phyloP scores from a whole-genome alignment of 1,140 invertebrate genomes.

The Tetragnatha versicolor region DNA sequence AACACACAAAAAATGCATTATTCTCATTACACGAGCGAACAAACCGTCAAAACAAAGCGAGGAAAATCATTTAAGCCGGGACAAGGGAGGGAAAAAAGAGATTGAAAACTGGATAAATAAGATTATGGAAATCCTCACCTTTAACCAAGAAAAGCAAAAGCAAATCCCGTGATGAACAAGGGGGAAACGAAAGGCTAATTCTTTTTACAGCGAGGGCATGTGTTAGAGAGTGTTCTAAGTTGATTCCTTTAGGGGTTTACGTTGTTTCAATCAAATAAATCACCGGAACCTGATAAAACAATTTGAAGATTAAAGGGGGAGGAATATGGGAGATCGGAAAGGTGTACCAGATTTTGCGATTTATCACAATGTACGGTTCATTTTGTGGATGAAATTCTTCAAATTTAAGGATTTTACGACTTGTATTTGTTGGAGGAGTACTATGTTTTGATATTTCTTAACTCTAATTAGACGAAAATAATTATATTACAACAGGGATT shows the following conservation, averaged over 20 bases:
- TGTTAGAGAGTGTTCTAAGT: not conserved
- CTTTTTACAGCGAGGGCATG: not conserved
- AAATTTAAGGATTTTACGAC: too few relatives aligned
- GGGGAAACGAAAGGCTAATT: not conserved
- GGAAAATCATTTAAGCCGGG: not conserved
- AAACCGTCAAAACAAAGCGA: not conserved
- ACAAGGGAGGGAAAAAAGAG: not conserved
- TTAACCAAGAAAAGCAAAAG: not conserved
- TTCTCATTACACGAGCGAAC: constrained; percentile 33
- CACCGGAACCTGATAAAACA: not conserved
- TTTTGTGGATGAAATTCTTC: too few relatives aligned
- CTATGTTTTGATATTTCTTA: too few relatives aligned
- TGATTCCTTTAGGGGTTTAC: not conserved
- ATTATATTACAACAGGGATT: too few relatives aligned
- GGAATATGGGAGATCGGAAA: too few relatives aligned
- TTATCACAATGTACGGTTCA: too few relatives aligned
- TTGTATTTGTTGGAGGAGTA: too few relatives aligned
- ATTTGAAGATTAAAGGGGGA: too few relatives aligned
- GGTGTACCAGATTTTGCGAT: too few relatives aligned
- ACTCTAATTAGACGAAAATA: too few relatives aligned
- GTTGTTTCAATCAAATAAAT: constrained; percentile 13
- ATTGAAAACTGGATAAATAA: constrained; percentile 17
- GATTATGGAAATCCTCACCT: constrained; percentile 40
- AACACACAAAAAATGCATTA: constrained; percentile 1
- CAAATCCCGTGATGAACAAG: not conserved